A percentile compares a stretch with the other conserved stretches of the same genome.
phyloP scores from a whole-genome alignment of 2,113 vertebrate species.

The Psophia crepitans region DNA sequence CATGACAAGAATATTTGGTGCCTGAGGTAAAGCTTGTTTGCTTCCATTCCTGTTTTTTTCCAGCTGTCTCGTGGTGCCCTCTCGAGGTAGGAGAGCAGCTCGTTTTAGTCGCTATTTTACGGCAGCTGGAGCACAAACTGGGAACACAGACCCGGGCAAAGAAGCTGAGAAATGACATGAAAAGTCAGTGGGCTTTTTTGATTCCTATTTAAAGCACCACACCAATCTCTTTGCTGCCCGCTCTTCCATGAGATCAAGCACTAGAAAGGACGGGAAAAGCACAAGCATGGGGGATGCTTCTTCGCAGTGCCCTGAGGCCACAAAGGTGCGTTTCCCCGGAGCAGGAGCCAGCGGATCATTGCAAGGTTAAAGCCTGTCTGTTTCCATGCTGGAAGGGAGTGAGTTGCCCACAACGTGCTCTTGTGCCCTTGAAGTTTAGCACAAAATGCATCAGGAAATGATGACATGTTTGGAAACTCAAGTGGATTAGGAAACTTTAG shows the following conservation, averaged over 20 bases:
- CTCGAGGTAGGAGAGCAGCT: slow-evolving; percentile 36
- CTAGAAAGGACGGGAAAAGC: background rate
- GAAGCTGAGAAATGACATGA: background rate
- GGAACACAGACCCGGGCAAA: background rate
- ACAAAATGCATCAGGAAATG: background rate
- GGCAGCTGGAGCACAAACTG: background rate
- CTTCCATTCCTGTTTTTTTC: background rate
- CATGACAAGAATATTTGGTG: slow-evolving; percentile 30
- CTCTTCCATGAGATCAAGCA: background rate
- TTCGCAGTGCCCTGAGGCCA: background rate
- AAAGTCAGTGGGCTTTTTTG: background rate
- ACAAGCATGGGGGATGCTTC: background rate
- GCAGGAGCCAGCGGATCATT: background rate
- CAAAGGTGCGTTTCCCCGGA: background rate
- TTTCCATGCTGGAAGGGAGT: background rate
- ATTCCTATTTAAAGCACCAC: background rate
- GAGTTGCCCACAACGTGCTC: background rate
- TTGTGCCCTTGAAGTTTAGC: background rate
- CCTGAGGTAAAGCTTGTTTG: background rate
- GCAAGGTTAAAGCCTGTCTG: background rate
- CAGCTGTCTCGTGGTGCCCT: slow-evolving; percentile 53
- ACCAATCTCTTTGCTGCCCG: background rate
- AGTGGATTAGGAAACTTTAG: background rate
- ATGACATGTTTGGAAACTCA: background rate
- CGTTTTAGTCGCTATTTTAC: background rate